phyloP scores from a whole-genome alignment of 2,113 vertebrate genomes.

The Leptodactylus fuscus region DNA sequence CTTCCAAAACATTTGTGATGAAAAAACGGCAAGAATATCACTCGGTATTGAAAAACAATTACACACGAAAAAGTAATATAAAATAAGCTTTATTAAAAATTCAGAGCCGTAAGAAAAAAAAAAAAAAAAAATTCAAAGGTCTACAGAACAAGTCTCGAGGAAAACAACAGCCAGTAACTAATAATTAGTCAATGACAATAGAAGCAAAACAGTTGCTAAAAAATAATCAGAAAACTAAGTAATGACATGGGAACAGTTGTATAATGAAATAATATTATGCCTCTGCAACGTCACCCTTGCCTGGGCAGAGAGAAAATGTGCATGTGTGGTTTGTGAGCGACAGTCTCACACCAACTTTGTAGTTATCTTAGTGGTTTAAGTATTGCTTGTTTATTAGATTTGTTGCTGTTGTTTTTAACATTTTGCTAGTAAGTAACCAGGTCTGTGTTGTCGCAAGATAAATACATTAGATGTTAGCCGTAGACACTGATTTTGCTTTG shows the following conservation, averaged over 20 bases:
- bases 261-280: not conserved
- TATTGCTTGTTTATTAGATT: no score
- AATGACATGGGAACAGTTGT: not conserved
- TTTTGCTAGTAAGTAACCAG: no score
- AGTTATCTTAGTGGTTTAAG: no score
- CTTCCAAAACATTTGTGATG: not conserved
- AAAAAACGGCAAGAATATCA: not conserved
- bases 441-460: no score
- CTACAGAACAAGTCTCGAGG: not conserved
- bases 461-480: no score
- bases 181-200: not conserved
- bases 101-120: not conserved
- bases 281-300: not conserved
- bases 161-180: not conserved
- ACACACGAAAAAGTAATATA: not conserved
- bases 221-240: not conserved
- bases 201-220: not conserved
- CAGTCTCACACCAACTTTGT: no score
- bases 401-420: no score
- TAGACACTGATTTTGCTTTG: no score
- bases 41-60: slow-evolving; percentile 5
- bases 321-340: not conserved
- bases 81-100: not conserved
- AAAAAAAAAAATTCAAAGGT: not conserved
- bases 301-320: no score